A percentile compares a stretch with the other conserved stretches of the same genome.
Evolutionary conservation across 2,888 invertebrate species (phyloP).

Genomic region (Phalera bucephala): DNA sequence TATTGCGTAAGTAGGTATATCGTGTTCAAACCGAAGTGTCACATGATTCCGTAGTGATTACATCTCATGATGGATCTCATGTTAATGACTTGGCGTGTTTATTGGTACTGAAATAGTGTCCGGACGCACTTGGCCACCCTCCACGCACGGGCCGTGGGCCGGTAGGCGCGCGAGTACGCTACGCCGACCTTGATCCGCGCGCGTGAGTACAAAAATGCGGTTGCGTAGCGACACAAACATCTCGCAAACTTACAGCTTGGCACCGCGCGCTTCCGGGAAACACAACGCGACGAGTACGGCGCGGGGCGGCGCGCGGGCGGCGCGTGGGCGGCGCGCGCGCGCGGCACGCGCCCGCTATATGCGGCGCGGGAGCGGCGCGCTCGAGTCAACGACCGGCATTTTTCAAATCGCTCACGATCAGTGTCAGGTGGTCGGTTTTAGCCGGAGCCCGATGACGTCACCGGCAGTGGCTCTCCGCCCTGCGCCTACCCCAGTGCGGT

Average conservation of each 20-base stretch:
- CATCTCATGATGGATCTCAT: background rate
- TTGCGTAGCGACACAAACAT: slow-evolving; percentile 23
- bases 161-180: background rate
- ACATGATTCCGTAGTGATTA: too few relatives aligned
- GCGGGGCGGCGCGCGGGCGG: slow-evolving; percentile 10
- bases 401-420: slow-evolving; percentile 36
- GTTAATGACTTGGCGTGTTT: slow-evolving; percentile 2
- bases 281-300: slow-evolving; percentile 19
- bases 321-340: slow-evolving; percentile 15
- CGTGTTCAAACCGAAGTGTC: too few relatives aligned
- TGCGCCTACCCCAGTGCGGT: slow-evolving; percentile 20
- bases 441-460: slow-evolving; percentile 25
- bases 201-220: slow-evolving; percentile 19
- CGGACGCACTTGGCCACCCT: slow-evolving; percentile 3
- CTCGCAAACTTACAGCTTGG: slow-evolving; percentile 41
- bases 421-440: slow-evolving; percentile 38
- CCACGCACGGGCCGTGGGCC: background rate
- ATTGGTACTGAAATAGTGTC: slow-evolving; percentile 1
- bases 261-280: slow-evolving; percentile 44
- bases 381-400: slow-evolving; percentile 48
- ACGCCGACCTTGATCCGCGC: slow-evolving; percentile 6
- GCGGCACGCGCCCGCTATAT: slow-evolving; percentile 14
- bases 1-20: too few relatives aligned
- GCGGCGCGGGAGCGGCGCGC: slow-evolving; percentile 18
- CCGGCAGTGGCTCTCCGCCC: slow-evolving; percentile 3